Base-by-base conservation (phyloP, 2,888 invertebrate species). In the Plebejus anna region DNA sequence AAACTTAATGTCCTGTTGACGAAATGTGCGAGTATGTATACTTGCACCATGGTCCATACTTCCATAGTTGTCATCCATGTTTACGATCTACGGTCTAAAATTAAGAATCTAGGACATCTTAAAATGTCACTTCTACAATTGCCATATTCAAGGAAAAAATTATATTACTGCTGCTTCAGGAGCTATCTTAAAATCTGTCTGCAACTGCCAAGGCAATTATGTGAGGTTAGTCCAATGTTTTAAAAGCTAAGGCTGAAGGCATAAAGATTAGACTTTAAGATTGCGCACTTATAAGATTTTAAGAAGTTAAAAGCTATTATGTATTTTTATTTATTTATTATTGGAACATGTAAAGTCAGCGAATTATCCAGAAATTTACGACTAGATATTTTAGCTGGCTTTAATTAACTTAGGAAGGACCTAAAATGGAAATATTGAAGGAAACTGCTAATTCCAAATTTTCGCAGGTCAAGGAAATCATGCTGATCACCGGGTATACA, bases 61-160 rank as follows among this genome's bases (percentile, higher is more conserved):
- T n/a, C n/a, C n/a, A n/a, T n/a, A n/a, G n/a, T n/a, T n/a, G 32
- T 32, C 1, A 2, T 32, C 32, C 32, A 32, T 32, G 2, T 2
- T 5, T 66, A 66, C 66, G 66, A 66, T 66, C 66, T 66, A 66
- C 66, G 66, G 36, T 66, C 66, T 36, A 66, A 66, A 66, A 66
- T 11, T 66, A 28, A 11, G 16, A 13, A 66, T 66, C 13, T 66
- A 16, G 66, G 66, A 13, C 32, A 66, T 66, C 13, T 32, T 32
- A 66, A 32, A 66, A 36, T 66, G 11, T 11, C 66, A 66, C 66
- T 66, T 66, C 32, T 32, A 66, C 32, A 66, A 66, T 66, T 59
- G 28, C 66, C 66, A 32, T 66, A 66, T 13, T 66, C 66, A 66
- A 66, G 32, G 36, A 36, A 66, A 66, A 32, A 66, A 66, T 13